These are phyloP conservation scores for Drosophila barbarae DNA, from an alignment of 2,888 invertebrate species.

Conservation along the genomic window DNA sequence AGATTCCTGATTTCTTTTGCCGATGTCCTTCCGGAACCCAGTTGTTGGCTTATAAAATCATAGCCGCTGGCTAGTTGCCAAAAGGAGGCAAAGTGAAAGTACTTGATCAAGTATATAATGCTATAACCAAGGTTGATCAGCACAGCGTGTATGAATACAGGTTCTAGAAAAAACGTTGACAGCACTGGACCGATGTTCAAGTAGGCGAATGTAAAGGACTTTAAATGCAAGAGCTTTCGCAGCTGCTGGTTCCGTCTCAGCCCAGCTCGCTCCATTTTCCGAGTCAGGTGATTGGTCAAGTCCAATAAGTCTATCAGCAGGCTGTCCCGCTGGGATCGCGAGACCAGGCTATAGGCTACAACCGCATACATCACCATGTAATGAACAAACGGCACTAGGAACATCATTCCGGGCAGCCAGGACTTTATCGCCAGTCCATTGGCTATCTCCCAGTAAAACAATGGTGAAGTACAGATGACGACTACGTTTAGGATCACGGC, in stretches of 20 bases:
- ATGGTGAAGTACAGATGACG: neutral
- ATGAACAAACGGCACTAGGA: neutral
- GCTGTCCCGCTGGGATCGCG: slow-evolving; percentile 5
- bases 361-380: neutral
- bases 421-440: fast-evolving
- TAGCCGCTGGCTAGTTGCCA: slow-evolving; percentile 15
- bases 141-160: neutral
- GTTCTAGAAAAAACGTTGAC: neutral
- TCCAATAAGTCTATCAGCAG: neutral
- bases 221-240: neutral
- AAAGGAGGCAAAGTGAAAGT: slow-evolving; percentile 10
- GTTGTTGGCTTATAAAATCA: slow-evolving; percentile 3
- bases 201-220: neutral
- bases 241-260: neutral
- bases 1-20: neutral
- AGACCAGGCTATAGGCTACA: slow-evolving; percentile 1
- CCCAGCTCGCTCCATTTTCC: neutral
- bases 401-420: neutral
- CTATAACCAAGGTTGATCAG: neutral
- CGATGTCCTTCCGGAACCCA: neutral
- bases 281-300: neutral
- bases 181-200: neutral
- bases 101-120: neutral
- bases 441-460: too few relatives aligned
- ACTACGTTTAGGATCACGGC: neutral